Conservation (phyloP, 2,797 vertebrate genomes). For the Pipistrellus nathusii region DNA sequence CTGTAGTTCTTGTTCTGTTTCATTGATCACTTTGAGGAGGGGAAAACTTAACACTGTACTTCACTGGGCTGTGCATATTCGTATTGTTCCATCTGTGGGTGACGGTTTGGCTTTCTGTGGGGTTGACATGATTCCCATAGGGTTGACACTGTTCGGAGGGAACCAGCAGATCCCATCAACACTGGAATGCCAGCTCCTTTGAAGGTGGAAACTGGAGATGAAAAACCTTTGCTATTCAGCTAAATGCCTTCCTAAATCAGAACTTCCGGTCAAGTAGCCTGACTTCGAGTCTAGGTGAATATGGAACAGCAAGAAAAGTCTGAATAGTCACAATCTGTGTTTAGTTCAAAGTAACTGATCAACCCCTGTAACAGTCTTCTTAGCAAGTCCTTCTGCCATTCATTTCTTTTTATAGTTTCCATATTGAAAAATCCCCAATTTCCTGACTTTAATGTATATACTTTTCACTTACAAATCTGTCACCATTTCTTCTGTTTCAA, state of each 20-base stretch:
- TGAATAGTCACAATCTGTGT: background rate
- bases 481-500: slow-evolving; percentile 12
- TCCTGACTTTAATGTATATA: slow-evolving; percentile 68
- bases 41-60: background rate
- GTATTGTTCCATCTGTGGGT: background rate
- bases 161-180: background rate
- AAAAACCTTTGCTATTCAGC: background rate
- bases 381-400: background rate
- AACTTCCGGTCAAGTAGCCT: background rate
- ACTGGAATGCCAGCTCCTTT: background rate
- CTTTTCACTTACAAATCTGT: slow-evolving; percentile 2
- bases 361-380: background rate
- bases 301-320: background rate
- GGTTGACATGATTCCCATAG: background rate
- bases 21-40: slow-evolving; percentile 22
- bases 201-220: background rate
- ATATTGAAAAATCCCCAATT: slow-evolving; percentile 1
- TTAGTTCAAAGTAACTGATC: slow-evolving; percentile 5
- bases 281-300: background rate
- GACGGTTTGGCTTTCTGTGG: background rate
- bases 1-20: background rate
- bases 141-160: background rate
- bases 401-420: slow-evolving; percentile 44
- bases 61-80: background rate
- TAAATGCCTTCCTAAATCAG: background rate